A percentile compares a stretch with the other conserved stretches of the same genome.
Evolutionary conservation across 2,888 invertebrate genomes (phyloP).

Genomic region (Danaus chrysippus): DNA sequence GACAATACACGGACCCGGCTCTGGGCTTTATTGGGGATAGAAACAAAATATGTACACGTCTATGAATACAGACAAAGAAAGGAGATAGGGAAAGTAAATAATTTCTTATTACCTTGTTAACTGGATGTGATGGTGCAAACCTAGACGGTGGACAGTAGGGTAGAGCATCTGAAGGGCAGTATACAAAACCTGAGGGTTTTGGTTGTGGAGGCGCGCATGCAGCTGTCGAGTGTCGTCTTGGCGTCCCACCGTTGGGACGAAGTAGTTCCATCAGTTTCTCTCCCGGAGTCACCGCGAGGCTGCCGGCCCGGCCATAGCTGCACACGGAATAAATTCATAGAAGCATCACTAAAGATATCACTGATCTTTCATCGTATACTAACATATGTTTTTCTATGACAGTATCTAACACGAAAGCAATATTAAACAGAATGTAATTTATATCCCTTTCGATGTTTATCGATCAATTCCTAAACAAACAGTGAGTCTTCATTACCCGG

Average conservation of each 20-base stretch:
- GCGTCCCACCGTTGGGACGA: slow-evolving; percentile 65
- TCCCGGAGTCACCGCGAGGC: slow-evolving; percentile 72
- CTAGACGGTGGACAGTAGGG: slow-evolving; percentile 74
- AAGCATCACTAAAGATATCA: too few species aligned
- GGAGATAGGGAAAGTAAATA: too few species aligned
- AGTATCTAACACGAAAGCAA: background rate
- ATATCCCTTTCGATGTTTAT: background rate
- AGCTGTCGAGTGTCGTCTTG: slow-evolving; percentile 70
- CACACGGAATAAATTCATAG: background rate
- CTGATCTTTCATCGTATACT: too few species aligned
- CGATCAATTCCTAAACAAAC: background rate
- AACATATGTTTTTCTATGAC: background rate
- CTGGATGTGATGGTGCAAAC: slow-evolving; percentile 56
- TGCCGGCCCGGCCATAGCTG: slow-evolving; percentile 73
- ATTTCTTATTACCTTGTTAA: slow-evolving; percentile 36
- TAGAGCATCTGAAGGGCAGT: slow-evolving; percentile 74
- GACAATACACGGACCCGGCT: slow-evolving; percentile 64
- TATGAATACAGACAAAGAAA: too few species aligned
- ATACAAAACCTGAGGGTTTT: slow-evolving; percentile 63
- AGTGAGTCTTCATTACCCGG: background rate
- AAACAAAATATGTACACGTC: background rate
- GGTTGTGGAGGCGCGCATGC: slow-evolving; percentile 40
- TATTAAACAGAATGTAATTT: too few species aligned
- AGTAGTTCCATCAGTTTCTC: slow-evolving; percentile 77
- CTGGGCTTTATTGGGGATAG: slow-evolving; percentile 24